Evolutionary conservation across 2,888 invertebrate species (phyloP), one percentile per base, ranked within the genome.

Genomic region (Conistra vaccinii): DNA sequence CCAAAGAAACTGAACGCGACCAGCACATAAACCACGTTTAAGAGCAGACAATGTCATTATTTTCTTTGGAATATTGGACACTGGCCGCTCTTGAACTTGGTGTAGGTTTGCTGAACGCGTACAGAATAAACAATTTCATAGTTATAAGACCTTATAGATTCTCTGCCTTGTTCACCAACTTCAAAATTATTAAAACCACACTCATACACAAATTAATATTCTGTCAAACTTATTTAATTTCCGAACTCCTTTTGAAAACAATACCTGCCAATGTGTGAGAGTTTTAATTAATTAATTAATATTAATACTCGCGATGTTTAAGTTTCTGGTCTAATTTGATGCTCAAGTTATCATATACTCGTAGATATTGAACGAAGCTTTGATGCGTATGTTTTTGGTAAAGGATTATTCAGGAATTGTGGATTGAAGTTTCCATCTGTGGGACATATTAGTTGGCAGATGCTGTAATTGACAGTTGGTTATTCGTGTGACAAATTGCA

Each of bases 191-290:
- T 48, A 3, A 57, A 76, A 81, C 81, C 81, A 67, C 66, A 72
- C 5, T 48, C 48, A 39, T 69, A n/a, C 10, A 23, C 23, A 32
- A 72, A 72, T 83, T 78, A 82, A 75, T 82, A 73, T 29, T 29
- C 57, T 62, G 51, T 0, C 48, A 71, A 86, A 86, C 80, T 87
- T 84, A 69, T 84, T 83, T 81, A 86, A 85, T 86, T 85, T 80
- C 23, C 29, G 14, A 80, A 14, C 23, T 73, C 48, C 66, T 73
- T 66, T 78, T 32, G 73, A 58, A 42, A 67, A 83, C 73, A 85
- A 82, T 76, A 80, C 62, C 72, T 85, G 80, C 65, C 73, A 76
- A 74, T 74, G 69, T 65, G 60, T 61, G 35, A 10, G 65, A 78
- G 61, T 87, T 80, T 45, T 58, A 71, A 78, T 74, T 53, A 85